Evolutionary conservation across 2,113 vertebrate genomes (phyloP), one percentile per base, ranked within the genome.

Genomic region (Oryzias curvinotus): DNA sequence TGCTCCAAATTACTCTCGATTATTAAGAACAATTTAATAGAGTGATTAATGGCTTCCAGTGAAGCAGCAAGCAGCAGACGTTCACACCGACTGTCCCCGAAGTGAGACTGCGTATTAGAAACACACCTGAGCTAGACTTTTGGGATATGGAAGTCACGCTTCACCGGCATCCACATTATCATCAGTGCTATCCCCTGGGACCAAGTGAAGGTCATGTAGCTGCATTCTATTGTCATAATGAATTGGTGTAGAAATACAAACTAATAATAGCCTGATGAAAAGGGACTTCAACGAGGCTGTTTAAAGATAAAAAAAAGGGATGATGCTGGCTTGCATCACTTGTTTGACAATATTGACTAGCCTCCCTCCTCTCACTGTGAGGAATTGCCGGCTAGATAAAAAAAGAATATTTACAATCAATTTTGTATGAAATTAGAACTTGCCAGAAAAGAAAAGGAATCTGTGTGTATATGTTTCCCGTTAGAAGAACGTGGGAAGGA

Each of bases 281-380:
- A 51, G 41, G 14, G 45, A 23, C 78, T 30, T 85, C 72, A 81
- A 26, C 47, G 15, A 48, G 57, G 74, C 47, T 23, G 52, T 55
- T 64, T 82, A 84, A 75, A 73, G 75, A 75, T 77, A 83, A 78
- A 78, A 59, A 67, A 68, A 68, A n/a, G 59, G 60, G 61, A 56
- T 42, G 25, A 68, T 77, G 70, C 46, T 46, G n/a, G 48, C 49
- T 44, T 54, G 61, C 63, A 68, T 80, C 57, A 18, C 59, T 82
- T 70, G 75, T 73, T 68, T 63, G 71, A 80, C 83, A 77, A 61
- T 70, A 3, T 62, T 71, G 63, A 55, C 8, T 57, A 58, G 50
- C 17, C 6, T 47, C 36, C 60, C 47, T 81, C 53, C 45, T 55
- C 41, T 50, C 57, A 14, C 47, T 50, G 59, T 18, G 68, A 76